Evolutionary conservation across 2,888 invertebrate genomes (phyloP), one percentile per base, ranked within the genome.

Genomic region (Neria commutata): DNA sequence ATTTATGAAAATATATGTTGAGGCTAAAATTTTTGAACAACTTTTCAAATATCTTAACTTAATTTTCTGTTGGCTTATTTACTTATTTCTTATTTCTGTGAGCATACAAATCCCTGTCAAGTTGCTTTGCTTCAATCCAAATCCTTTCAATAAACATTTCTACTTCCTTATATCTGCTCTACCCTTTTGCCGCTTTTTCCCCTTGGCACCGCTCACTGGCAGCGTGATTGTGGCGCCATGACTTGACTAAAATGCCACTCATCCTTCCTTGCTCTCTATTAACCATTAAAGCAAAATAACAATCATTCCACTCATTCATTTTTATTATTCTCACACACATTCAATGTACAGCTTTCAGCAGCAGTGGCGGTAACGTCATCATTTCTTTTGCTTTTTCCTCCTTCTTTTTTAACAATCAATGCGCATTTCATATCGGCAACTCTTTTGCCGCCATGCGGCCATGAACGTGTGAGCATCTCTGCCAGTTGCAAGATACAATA

Each of bases 351-450:
- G 16, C 25, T 66, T 68, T 69, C 66, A 66, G 48, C 16, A 26
- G 14, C n/a, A 24, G 4, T 14, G 16, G 3, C 14, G 3, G n/a
- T 33, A 33, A 11, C 17, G 1, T 50, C 50, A 17, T 50, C 17
- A 19, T 50, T 50, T 2, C 19, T 42, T 42, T 2, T 34, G 16
- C 3, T 46, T 46, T 46, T 46, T 46, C 3, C 3, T 23, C 6
- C 10, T 42, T 42, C 19, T 16, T 40, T 55, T 48, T 40, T 25
- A 40, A 34, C 54, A 62, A 67, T 71, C 69, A 67, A 71, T 73
- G 70, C 67, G 67, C 70, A 71, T 71, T 6, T 69, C 62, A 68
- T 65, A 71, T 71, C 62, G 62, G n/a, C 71, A 74, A 74, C 74
- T 72, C 72, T 74, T 72, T 67, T 46, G 61, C 59, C 54, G 59